Conservation (phyloP, 2,797 vertebrate species). For the Phalloptychus januarius region DNA sequence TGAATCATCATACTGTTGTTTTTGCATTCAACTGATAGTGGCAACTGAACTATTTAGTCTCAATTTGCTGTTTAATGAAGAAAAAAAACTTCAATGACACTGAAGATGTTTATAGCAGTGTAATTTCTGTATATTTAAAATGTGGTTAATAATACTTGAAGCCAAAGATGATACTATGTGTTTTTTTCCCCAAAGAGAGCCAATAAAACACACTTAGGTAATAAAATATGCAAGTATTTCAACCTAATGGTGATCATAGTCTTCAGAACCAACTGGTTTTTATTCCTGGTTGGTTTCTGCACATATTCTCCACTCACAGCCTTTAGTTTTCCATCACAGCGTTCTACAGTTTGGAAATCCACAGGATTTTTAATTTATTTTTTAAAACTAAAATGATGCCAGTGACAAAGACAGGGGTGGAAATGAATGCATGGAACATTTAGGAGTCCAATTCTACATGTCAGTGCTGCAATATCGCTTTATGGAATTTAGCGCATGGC, state of each 20-base stretch:
- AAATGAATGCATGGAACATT: background rate
- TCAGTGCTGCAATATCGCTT: background rate
- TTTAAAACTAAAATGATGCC: too few relatives aligned
- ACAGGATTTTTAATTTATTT: too few relatives aligned
- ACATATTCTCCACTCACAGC: too few relatives aligned
- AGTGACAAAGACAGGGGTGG: background rate
- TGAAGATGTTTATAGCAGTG: too few relatives aligned
- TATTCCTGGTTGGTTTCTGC: too few relatives aligned
- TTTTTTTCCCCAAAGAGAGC: too few relatives aligned
- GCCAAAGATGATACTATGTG: background rate
- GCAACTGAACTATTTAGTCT: background rate
- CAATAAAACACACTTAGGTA: background rate
- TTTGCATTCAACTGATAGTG: background rate
- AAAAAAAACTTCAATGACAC: background rate
- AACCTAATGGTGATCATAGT: background rate
- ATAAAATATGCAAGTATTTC: background rate
- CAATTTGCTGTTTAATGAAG: background rate
- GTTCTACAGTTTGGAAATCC: too few relatives aligned
- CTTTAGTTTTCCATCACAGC: too few relatives aligned
- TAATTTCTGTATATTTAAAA: too few relatives aligned
- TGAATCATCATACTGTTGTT: background rate
- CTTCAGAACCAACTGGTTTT: too few relatives aligned
- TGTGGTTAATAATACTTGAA: too few relatives aligned
- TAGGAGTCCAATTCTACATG: background rate
- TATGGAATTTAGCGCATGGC: too few relatives aligned